These are phyloP conservation scores for Anisognathus igniventris DNA, from an alignment of 2,797 vertebrate genomes.

Conservation along the genomic window DNA sequence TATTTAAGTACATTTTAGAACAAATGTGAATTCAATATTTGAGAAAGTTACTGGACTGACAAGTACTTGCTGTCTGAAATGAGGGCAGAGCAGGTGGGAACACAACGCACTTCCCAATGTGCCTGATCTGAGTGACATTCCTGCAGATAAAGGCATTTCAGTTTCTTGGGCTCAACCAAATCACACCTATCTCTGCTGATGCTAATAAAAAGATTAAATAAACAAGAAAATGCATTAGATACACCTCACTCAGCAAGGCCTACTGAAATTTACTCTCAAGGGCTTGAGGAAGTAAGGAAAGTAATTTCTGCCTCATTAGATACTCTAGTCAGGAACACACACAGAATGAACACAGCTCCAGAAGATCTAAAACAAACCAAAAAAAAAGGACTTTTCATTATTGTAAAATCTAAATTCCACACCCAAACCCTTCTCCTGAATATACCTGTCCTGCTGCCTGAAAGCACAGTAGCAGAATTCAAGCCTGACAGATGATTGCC, in stretches of 20 bases:
- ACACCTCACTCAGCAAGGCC: background rate
- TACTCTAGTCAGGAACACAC: background rate
- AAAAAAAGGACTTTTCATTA: background rate
- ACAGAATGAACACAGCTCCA: background rate
- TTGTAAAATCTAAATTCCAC: background rate
- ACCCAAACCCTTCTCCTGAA: background rate
- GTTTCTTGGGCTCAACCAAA: background rate
- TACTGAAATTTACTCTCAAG: background rate
- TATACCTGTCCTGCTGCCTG: background rate
- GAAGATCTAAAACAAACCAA: background rate
- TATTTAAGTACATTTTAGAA: background rate
- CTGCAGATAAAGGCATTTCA: background rate
- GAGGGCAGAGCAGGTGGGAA: background rate
- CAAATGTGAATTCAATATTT: background rate
- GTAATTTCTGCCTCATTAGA: background rate
- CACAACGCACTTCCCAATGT: fast-evolving
- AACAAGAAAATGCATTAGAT: background rate
- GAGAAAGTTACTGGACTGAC: background rate
- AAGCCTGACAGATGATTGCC: background rate
- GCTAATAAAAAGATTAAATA: background rate
- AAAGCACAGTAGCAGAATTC: background rate
- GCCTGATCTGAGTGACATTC: background rate
- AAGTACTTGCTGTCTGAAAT: background rate
- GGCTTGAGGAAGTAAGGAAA: background rate
- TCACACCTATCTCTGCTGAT: background rate